phyloP scores from a whole-genome alignment of 1,140 invertebrate species.

The Maconellicoccus hirsutus region DNA sequence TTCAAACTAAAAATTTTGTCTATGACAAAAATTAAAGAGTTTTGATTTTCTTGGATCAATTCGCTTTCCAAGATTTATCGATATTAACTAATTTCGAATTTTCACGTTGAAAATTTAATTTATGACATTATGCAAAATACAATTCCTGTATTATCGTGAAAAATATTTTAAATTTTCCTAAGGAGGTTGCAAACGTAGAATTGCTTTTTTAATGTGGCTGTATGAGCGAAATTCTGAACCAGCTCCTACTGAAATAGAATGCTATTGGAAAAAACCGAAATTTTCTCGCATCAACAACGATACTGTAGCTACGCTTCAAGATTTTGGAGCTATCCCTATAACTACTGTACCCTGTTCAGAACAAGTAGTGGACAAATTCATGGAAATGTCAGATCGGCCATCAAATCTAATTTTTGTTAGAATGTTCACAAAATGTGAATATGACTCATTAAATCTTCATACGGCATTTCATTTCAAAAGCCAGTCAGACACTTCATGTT shows the following conservation, averaged over 20 bases:
- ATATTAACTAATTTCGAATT: too few relatives aligned
- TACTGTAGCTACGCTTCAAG: background rate
- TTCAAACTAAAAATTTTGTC: too few relatives aligned
- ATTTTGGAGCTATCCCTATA: background rate
- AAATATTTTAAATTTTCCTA: slow-evolving; percentile 20
- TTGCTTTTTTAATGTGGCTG: slow-evolving; percentile 36
- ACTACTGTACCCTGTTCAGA: background rate
- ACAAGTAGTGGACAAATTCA: background rate
- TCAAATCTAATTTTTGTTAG: background rate
- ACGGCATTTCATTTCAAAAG: background rate
- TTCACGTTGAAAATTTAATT: too few relatives aligned
- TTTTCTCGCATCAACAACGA: slow-evolving; percentile 22
- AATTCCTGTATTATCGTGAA: too few relatives aligned
- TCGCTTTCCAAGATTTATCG: too few relatives aligned
- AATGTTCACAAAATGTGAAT: background rate
- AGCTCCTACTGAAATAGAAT: slow-evolving; percentile 33
- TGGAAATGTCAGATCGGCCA: background rate
- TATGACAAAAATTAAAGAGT: too few relatives aligned
- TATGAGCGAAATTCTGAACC: slow-evolving; percentile 36
- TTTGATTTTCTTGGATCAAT: too few relatives aligned
- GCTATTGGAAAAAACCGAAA: slow-evolving; percentile 33
- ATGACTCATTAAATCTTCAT: background rate
- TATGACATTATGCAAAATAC: too few relatives aligned
- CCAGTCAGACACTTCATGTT: background rate
- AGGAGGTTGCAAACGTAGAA: slow-evolving; percentile 36